A percentile compares a stretch with the other conserved stretches of the same genome.
Conservation (phyloP, 2,888 invertebrate genomes). For the Luperina testacea region DNA sequence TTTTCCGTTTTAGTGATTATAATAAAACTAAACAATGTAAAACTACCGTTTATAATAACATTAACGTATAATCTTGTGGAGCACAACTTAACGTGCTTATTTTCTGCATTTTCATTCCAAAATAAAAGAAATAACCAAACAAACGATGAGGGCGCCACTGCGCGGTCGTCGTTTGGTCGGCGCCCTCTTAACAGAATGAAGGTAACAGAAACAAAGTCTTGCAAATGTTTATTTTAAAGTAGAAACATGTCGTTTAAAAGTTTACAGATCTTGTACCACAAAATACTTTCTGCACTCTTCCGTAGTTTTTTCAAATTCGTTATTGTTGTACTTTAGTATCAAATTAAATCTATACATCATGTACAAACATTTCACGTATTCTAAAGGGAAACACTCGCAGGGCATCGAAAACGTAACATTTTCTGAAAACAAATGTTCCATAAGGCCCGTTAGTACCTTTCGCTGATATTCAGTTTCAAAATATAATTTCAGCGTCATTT, state of each 20-base stretch:
- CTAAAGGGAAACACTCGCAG: constrained; percentile 53
- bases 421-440: constrained; percentile 30
- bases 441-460: constrained; percentile 28
- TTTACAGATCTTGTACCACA: constrained; percentile 35
- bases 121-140: too few species aligned
- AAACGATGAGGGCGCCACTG: too few species aligned
- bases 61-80: too few species aligned
- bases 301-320: constrained; percentile 10
- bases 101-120: too few species aligned
- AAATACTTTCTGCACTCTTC: constrained; percentile 20
- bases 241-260: background rate
- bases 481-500: constrained; percentile 45
- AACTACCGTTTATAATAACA: too few species aligned
- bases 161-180: too few species aligned
- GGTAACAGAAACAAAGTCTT: background rate
- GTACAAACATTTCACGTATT: constrained; percentile 45
- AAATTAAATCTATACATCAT: constrained; percentile 42
- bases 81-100: too few species aligned
- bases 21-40: too few species aligned
- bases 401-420: constrained; percentile 48
- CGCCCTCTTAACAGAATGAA: background rate
- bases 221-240: background rate
- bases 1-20: too few species aligned
- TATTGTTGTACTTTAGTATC: constrained; percentile 49
- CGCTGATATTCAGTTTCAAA: constrained; percentile 47